Conservation (phyloP, 2,888 invertebrate genomes). For the Andrena praecox region DNA sequence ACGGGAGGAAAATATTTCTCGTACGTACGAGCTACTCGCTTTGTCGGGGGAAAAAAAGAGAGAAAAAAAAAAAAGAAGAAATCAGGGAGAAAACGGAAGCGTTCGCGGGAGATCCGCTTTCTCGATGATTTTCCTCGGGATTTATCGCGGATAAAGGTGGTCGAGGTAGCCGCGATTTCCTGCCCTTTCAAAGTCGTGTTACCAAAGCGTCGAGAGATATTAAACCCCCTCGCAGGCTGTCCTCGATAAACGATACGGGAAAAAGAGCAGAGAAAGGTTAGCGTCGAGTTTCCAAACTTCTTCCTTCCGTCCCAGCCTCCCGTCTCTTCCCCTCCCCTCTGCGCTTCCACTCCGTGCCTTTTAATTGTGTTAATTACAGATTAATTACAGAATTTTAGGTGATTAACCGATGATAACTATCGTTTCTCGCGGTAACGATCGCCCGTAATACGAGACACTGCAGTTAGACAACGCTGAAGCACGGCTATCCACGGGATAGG, state of each 20-base stretch:
- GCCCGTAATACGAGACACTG: background rate
- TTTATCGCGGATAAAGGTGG: background rate
- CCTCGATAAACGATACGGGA: slow-evolving; percentile 4
- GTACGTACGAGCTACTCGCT: slow-evolving; percentile 1
- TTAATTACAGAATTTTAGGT: slow-evolving; percentile 4
- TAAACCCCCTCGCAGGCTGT: slow-evolving; percentile 4
- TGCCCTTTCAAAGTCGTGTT: slow-evolving; percentile 2
- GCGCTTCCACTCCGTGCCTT: too few relatives aligned
- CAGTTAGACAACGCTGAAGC: background rate
- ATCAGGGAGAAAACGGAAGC: slow-evolving; percentile 6
- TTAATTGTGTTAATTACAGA: too few relatives aligned
- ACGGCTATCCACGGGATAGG: background rate
- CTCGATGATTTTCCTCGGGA: background rate
- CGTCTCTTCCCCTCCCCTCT: background rate
- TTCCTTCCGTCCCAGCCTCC: background rate
- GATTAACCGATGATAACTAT: background rate
- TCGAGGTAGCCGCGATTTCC: background rate
- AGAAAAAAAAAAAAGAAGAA: background rate
- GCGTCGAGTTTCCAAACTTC: background rate
- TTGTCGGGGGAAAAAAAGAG: background rate
- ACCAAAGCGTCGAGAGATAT: slow-evolving; percentile 10
- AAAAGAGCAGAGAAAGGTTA: background rate
- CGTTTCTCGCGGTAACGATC: slow-evolving; percentile 1
- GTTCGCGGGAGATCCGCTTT: background rate
- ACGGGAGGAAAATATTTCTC: slow-evolving; percentile 32